Conservation (phyloP, 2,797 vertebrate species). For the Urosaurus nigricauda region DNA sequence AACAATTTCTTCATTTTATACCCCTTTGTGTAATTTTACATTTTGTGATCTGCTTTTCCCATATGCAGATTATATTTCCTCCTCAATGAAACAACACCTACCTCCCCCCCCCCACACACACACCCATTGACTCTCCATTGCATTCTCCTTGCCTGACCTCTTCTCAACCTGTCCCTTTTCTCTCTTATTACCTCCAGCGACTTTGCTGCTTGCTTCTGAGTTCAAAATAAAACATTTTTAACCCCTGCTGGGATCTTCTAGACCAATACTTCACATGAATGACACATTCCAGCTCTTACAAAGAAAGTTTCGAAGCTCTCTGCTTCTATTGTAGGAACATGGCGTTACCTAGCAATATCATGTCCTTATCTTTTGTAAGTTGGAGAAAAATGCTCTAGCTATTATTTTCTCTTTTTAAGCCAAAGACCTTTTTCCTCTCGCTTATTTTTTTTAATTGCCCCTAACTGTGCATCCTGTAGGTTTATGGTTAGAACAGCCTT, state of each 20-base stretch:
- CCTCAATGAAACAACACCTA: background rate
- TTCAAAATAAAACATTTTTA: background rate
- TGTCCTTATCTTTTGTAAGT: constrained; percentile 9
- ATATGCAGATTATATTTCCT: background rate
- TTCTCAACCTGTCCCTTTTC: background rate
- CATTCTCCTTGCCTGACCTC: constrained; percentile 6
- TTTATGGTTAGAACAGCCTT: background rate
- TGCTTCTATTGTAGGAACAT: background rate
- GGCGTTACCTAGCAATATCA: background rate
- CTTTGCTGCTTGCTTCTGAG: constrained; percentile 22
- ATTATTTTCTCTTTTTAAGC: background rate
- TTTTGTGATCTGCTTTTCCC: constrained; percentile 16
- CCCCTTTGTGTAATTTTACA: background rate
- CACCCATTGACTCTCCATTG: background rate
- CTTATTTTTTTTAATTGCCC: constrained; percentile 3
- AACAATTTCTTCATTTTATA: background rate
- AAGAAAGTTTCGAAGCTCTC: background rate
- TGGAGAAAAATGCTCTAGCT: background rate
- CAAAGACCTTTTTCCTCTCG: accelerated
- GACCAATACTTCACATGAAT: background rate
- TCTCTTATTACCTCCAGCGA: background rate
- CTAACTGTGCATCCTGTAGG: background rate
- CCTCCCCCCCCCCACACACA: background rate
- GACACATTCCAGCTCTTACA: constrained; percentile 1
- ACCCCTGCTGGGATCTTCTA: background rate